Percentiles rank a stretch among this genome's conserved stretches.
Conservation (phyloP, 1,140 invertebrate genomes). For the Drosophila elegans region DNA sequence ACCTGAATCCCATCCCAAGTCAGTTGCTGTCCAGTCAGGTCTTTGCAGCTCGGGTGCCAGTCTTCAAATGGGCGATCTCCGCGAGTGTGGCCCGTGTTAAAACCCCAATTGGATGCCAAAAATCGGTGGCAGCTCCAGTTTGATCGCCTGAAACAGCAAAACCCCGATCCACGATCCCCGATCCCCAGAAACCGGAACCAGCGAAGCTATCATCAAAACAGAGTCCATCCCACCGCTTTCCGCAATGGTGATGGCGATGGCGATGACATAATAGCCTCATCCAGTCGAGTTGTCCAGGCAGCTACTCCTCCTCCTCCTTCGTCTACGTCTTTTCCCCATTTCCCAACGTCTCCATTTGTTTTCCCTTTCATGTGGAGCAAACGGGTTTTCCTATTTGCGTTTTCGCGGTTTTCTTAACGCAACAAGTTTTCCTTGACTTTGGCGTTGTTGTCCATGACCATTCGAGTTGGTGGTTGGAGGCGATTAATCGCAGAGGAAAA, state of each 20-base stretch:
- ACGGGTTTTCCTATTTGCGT: constrained; percentile 45
- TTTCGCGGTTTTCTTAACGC: constrained; percentile 46
- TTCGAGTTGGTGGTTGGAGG: constrained; percentile 22
- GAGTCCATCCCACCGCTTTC: constrained; percentile 53
- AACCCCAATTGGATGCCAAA: constrained; percentile 36
- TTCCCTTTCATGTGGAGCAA: constrained; percentile 57
- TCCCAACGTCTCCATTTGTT: constrained; percentile 37
- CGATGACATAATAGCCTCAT: constrained; percentile 71
- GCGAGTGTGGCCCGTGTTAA: constrained; percentile 29
- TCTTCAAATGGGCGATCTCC: constrained; percentile 52
- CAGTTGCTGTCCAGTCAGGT: constrained; percentile 35
- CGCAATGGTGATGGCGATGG: constrained; percentile 53
- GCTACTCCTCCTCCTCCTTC: constrained; percentile 6
- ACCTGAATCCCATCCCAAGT: constrained; percentile 69
- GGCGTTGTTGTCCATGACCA: constrained; percentile 37
- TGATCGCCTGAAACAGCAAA: constrained; percentile 27
- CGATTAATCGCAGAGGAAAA: constrained; percentile 18
- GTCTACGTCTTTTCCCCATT: neutral
- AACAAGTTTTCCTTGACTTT: constrained; percentile 64
- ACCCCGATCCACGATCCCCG: neutral
- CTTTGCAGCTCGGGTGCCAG: constrained; percentile 51
- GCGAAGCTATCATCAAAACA: constrained; percentile 50
- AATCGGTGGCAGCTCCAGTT: constrained; percentile 43
- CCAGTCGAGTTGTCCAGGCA: constrained; percentile 33
- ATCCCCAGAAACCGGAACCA: constrained; percentile 42